These are phyloP conservation scores for Myrmecophaga tridactyla DNA, from an alignment of 2,113 vertebrate genomes.

Conservation along the genomic window DNA sequence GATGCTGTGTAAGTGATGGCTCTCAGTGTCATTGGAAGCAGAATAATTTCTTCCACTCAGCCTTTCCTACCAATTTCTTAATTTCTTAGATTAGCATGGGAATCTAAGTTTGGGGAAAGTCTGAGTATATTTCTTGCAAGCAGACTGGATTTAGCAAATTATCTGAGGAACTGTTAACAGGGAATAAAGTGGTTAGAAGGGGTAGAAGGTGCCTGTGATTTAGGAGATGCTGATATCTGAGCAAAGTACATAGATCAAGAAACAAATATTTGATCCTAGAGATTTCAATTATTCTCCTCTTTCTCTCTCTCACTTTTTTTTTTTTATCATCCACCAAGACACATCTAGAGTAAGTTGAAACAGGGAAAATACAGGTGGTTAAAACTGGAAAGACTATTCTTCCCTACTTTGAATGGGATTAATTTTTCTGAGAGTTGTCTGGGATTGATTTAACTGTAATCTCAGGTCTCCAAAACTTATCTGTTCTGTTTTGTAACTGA, in stretches of 20 bases:
- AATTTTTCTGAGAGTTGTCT: not conserved
- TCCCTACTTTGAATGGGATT: not conserved
- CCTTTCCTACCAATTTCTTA: not conserved
- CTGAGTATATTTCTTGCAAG: not conserved
- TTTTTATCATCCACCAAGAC: not conserved
- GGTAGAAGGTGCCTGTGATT: not conserved
- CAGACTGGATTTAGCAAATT: not conserved
- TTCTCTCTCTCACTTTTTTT: not conserved
- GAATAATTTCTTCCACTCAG: not conserved
- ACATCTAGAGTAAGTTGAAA: not conserved
- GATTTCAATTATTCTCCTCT: not conserved
- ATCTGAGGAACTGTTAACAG: not conserved
- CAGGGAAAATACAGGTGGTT: not conserved
- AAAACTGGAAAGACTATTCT: not conserved
- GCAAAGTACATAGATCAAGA: not conserved
- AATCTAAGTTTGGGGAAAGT: not conserved
- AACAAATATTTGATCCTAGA: not conserved
- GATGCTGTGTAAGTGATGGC: rapidly evolving
- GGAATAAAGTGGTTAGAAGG: not conserved
- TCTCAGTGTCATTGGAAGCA: not conserved
- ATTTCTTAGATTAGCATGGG: not conserved
- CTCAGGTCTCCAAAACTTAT: not conserved
- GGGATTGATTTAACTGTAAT: not conserved
- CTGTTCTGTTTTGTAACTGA: not conserved
- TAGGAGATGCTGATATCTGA: not conserved